Conservation (phyloP, 2,113 vertebrate genomes). For the Chauna torquata region DNA sequence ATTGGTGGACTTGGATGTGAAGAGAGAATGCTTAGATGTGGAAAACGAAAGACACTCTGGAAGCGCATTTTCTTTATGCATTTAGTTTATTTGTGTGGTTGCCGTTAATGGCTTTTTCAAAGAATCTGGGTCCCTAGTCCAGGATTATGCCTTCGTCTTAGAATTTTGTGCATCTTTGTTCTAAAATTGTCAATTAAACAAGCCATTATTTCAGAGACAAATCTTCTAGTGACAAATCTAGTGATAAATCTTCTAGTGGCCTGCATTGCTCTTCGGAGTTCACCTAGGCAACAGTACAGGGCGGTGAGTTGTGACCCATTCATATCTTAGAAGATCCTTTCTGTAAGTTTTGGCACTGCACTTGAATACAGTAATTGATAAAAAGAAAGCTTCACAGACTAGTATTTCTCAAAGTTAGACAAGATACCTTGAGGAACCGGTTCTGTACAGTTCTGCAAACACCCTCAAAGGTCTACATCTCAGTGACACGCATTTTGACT, state of each 20-base stretch:
- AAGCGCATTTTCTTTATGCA: neutral
- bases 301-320: neutral
- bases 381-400: neutral
- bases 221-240: neutral
- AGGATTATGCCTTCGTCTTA: neutral
- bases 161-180: neutral
- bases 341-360: neutral
- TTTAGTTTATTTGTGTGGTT: neutral
- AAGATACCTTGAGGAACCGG: neutral
- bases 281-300: conserved; percentile 1
- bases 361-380: neutral
- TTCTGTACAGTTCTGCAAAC: neutral
- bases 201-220: neutral
- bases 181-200: neutral
- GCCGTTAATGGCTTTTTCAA: neutral
- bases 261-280: conserved; percentile 39
- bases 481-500: neutral
- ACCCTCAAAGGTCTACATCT: neutral
- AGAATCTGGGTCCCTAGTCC: neutral
- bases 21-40: neutral
- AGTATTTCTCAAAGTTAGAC: neutral
- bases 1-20: neutral
- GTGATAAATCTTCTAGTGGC: neutral
- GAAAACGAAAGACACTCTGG: neutral
- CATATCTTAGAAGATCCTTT: neutral